Evolutionary conservation across 1,140 invertebrate genomes (phyloP), one percentile per base, ranked within the genome.

Genomic region (Aphelinus atriplicis): DNA sequence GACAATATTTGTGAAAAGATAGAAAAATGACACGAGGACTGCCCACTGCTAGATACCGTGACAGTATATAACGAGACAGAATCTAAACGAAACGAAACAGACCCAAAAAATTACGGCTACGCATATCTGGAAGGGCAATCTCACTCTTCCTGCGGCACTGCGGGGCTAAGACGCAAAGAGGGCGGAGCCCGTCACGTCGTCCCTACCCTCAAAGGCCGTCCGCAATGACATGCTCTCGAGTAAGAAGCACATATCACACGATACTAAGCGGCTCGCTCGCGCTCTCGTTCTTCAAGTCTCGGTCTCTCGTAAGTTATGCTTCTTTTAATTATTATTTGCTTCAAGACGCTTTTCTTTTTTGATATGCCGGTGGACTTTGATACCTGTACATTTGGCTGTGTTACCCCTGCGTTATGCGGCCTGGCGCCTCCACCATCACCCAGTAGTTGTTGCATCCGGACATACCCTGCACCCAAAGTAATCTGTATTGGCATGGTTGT

Each of bases 251-350:
- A 26, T 4, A 57, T 63, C 57, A 64, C 3, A 57, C 10, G 62
- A 68, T 9, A 53, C 51, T 4, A 53, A 53, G 51, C 51, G 51
- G 67, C 53, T 57, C 72, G 83, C 83, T 86, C 83, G 82, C 82
- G 82, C 83, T 85, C 86, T 86, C 85, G 84, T 87, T 82, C 84
- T 79, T 82, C 85, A 83, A 6, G 6, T 43, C 42, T 86, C 82
- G 83, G 83, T 86, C 82, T 86, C 84, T 88, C 85, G 87, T 88
- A 88, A 88, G 87, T 88, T 88, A 87, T 88, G 86, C 85, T 88
- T 88, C 85, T 88, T 88, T 85, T 87, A 88, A 86, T 77, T 88
- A 88, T 88, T 81, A 88, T 88, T 88, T 88, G 87, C 87, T 88
- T 86, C 81, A 73, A 62, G 80, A 82, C 78, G 84, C 84, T 86